phyloP scores from a whole-genome alignment of 2,888 invertebrate species.

The Electrophaes corylata region DNA sequence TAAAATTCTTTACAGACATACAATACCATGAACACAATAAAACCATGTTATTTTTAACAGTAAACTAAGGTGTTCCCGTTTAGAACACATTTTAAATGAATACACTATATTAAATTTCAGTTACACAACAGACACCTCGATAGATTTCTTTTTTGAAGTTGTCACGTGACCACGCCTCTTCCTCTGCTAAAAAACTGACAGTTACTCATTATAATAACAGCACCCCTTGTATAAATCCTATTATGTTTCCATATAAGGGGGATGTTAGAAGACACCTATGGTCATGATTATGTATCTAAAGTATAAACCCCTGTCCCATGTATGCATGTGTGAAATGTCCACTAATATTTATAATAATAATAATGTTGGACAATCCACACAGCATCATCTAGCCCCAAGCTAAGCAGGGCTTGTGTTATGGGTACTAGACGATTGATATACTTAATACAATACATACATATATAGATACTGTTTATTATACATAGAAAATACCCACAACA shows the following conservation, averaged over 20 bases:
- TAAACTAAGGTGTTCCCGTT: slow-evolving; percentile 26
- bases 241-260: slow-evolving; percentile 13
- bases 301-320: background rate
- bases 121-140: slow-evolving; percentile 54
- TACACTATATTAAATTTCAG: slow-evolving; percentile 62
- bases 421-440: too few species aligned
- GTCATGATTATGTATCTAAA: background rate
- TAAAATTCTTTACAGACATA: background rate
- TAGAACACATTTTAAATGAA: slow-evolving; percentile 45
- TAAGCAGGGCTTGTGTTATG: too few species aligned
- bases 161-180: slow-evolving; percentile 78
- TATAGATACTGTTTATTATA: too few species aligned
- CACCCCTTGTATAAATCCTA: slow-evolving; percentile 49
- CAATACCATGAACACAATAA: slow-evolving; percentile 17
- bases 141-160: slow-evolving; percentile 66
- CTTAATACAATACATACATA: too few species aligned
- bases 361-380: too few species aligned
- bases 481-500: too few species aligned
- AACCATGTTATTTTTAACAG: slow-evolving; percentile 34
- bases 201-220: slow-evolving; percentile 58
- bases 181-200: slow-evolving; percentile 66
- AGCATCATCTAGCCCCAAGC: too few species aligned
- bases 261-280: background rate
- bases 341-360: too few species aligned
- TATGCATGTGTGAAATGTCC: background rate